Base-by-base conservation (phyloP, 1,140 invertebrate species). In the Cydia fagiglandana region DNA sequence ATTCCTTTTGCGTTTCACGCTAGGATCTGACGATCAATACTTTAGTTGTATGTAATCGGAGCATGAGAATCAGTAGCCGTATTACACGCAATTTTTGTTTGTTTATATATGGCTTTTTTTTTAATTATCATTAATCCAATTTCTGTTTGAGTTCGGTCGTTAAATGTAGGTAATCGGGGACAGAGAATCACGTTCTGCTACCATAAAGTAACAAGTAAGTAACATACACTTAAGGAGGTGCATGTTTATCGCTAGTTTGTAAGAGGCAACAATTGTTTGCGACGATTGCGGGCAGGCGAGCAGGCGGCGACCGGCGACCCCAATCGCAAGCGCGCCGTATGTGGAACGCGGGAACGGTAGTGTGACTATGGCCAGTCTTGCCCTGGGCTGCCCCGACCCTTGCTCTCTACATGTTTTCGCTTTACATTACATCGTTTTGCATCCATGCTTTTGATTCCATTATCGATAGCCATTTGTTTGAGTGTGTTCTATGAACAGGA, bases 301-400 rank as follows among this genome's bases (percentile, higher is more conserved):
- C 64, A 47, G 74, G 64, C 50, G 78, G 78, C 77, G 78, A 75
- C 64, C 78, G 79, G 64, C 81, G 79, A 86, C 86, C 82, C 79
- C 80, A 79, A 82, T 86, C 77, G 77, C 77, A 75, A 61, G 78
- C 74, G 38, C 41, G 34, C 74, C 79, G 80, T 82, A 88, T 89
- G 81, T 90, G 81, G 86, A 86, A 88, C 86, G 84, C 85, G 88
- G 84, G 87, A 88, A 86, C 83, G 80, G 82, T 83, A 85, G 82
- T 81, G 76, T 53, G 70, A 75, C 76, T 75, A 76, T 78, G 80
- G 77, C 78, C 78, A 76, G 75, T 75, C 79, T 75, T 78, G 80
- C 78, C 79, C 80, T 78, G 79, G 78, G 81, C 79, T 81, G 79
- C 76, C 80, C 78, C 79, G 78, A 82, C 80, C 74, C 77, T 75